Base-by-base conservation (phyloP, 2,888 invertebrate species). In the Amphipyra tragopoginis region DNA sequence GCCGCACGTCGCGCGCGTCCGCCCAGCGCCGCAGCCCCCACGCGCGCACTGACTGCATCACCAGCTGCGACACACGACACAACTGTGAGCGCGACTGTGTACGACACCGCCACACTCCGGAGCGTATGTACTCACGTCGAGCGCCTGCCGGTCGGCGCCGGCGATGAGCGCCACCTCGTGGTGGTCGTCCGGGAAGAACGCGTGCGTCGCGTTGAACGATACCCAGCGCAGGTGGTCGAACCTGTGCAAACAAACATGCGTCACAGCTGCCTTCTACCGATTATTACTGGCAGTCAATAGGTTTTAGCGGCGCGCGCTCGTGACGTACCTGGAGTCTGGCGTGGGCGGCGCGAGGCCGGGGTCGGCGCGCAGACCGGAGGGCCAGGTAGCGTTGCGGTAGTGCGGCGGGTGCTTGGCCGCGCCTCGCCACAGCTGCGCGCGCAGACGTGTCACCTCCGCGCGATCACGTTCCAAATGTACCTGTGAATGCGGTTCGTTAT, bases 141-240 rank as follows among this genome's bases (percentile, higher is more conserved):
- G 95, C 79, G 99, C 98, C 42, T 95, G 82, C 50, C 96, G 95
- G 84, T 97, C 97, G 21, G 96, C 96, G 53, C 96, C 96, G 56
- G 94, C 92, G 42, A 98, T 95, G 56, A 95, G 93, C 55, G 96
- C 96, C 2, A 97, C 93, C 70, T 96, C 97, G 72, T 96, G 96
- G 82, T 97, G 97, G 83, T 98, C 98, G 88, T 97, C 97, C 26
- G 97, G 96, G 89, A 97, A 96, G 88, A 97, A 97, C 40, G 97
- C 96, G 87, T 98, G 98, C 14, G 97, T 97, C 67, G 95, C 95
- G 85, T 98, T 99, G 88, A 99, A 97, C 85, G 97, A 97, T 55
- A 97, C 96, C 97, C 98, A 99, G 44, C 96, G 96, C 49, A 98
- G 95, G 70, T 99, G 96, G 91, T 99, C 98, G 93, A 93, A 93